phyloP scores from a whole-genome alignment of 2,113 vertebrate species.

The Ranitomeya imitator region DNA sequence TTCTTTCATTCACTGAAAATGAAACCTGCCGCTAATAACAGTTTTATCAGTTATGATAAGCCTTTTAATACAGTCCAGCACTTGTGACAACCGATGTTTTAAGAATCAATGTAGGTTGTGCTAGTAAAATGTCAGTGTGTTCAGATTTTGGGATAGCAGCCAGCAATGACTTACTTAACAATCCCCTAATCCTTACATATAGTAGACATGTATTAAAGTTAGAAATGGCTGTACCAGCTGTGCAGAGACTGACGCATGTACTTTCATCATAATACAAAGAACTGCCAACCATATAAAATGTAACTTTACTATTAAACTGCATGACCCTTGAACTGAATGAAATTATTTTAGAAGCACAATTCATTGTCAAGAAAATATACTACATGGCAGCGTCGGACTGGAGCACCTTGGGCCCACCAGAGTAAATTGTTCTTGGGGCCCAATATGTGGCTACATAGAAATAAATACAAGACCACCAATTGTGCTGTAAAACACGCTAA shows the following conservation, averaged over 20 bases:
- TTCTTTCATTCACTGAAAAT: background rate
- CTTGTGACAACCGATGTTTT: background rate
- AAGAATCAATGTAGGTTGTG: background rate
- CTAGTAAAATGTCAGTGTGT: conserved; percentile 30
- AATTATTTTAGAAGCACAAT: background rate
- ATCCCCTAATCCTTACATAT: conserved; percentile 17
- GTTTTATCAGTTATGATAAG: background rate
- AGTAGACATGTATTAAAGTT: conserved; percentile 14
- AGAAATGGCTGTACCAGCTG: conserved; percentile 16
- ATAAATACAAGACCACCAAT: too few species aligned
- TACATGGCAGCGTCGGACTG: too few species aligned
- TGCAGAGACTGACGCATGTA: background rate
- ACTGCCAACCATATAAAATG: background rate
- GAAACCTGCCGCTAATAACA: background rate
- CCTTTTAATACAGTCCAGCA: background rate
- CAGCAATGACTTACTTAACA: background rate
- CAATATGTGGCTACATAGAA: too few species aligned
- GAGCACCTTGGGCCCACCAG: too few species aligned
- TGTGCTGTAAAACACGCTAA: too few species aligned
- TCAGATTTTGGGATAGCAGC: background rate
- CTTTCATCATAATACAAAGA: conserved; percentile 2
- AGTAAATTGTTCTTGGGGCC: too few species aligned
- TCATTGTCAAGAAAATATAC: background rate
- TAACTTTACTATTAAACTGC: background rate
- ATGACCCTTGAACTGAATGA: background rate